A percentile compares a stretch with the other conserved stretches of the same genome.
Conservation (phyloP, 2,797 vertebrate genomes). For the Chaunax sp. region DNA sequence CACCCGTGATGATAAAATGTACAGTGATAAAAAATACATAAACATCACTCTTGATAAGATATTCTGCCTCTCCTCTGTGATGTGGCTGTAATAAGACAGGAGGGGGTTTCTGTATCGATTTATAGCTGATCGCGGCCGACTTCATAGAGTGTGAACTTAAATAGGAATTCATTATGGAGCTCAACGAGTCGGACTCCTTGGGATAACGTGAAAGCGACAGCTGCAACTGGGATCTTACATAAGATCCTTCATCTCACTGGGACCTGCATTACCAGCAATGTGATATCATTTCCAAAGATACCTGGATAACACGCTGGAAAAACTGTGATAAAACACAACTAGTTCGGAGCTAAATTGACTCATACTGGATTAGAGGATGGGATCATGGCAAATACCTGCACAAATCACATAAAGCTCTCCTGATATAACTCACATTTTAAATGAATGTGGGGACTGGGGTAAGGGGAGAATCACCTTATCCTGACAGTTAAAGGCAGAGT, state of each 20-base stretch:
- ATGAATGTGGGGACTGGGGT: conserved; percentile 2
- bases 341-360: conserved; percentile 22
- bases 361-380: conserved; percentile 20
- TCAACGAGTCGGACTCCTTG: conserved; percentile 46
- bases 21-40: conserved; percentile 31
- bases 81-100: neutral
- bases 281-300: conserved; percentile 42
- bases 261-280: conserved; percentile 12
- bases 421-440: conserved; percentile 20
- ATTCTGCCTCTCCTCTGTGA: conserved; percentile 32
- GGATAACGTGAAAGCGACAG: conserved; percentile 42
- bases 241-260: conserved; percentile 38
- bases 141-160: conserved; percentile 53
- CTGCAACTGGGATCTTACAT: conserved; percentile 48
- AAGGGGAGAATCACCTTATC: conserved; percentile 13
- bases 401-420: conserved; percentile 33
- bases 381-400: conserved; percentile 18
- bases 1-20: conserved; percentile 42
- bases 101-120: conserved; percentile 12
- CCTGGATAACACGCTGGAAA: conserved; percentile 28
- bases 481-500: too few species aligned
- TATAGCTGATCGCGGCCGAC: conserved; percentile 41
- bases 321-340: conserved; percentile 30
- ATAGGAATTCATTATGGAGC: conserved; percentile 52
- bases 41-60: conserved; percentile 29